Evolutionary conservation across 92 coral and sea anemone genomes (phyloP).

Genomic region (Porites rus): DNA sequence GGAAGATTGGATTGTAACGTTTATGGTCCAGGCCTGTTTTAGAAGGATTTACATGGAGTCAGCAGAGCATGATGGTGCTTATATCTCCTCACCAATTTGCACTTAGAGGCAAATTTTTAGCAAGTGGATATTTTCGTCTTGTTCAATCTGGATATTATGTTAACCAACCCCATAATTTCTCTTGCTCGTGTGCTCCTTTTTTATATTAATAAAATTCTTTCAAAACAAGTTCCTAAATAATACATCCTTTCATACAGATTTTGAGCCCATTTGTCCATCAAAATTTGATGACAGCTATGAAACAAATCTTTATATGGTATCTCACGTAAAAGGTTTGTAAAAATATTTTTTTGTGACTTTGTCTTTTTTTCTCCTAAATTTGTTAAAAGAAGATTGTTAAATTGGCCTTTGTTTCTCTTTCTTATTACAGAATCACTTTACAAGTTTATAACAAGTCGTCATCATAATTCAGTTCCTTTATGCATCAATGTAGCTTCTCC

Average conservation of each 20-base stretch:
- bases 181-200: not conserved
- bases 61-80: too few relatives aligned
- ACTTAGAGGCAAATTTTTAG: too few relatives aligned
- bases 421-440: slow-evolving; percentile 84
- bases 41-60: too few relatives aligned
- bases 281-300: slow-evolving; percentile 98
- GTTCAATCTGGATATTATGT: too few relatives aligned
- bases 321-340: slow-evolving; percentile 84
- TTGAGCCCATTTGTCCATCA: slow-evolving; percentile 88
- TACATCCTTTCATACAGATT: slow-evolving; percentile 65
- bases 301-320: slow-evolving; percentile 76
- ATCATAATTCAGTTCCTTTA: slow-evolving; percentile 87
- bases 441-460: slow-evolving; percentile 90
- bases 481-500: slow-evolving; percentile 99
- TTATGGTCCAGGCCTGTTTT: too few relatives aligned
- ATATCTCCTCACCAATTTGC: too few relatives aligned
- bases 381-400: not conserved
- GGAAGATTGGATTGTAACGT: too few relatives aligned
- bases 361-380: not conserved
- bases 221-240: not conserved
- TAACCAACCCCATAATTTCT: too few relatives aligned
- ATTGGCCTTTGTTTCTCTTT: not conserved
- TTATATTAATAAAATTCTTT: not conserved
- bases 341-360: not conserved
- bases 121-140: too few relatives aligned